Conservation (phyloP, 1,140 invertebrate species). For the Centruroides sculpturatus region DNA sequence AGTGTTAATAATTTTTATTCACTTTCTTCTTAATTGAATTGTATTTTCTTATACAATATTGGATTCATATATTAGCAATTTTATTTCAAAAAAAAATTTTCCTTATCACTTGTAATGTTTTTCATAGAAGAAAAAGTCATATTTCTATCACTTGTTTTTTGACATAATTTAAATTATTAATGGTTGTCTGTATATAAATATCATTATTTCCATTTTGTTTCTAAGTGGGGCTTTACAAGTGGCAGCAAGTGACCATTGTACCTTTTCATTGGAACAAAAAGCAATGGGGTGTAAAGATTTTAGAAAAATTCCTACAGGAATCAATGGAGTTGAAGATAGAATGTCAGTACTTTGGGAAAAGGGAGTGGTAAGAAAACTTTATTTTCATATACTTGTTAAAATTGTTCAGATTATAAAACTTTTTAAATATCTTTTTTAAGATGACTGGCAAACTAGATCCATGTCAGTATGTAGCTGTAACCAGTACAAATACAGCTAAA, state of each 20-base stretch:
- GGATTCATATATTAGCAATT: too few relatives aligned
- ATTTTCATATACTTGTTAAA: too few relatives aligned
- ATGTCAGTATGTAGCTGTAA: constrained; percentile 89
- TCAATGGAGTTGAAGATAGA: constrained; percentile 93
- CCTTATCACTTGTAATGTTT: too few relatives aligned
- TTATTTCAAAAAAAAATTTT: too few relatives aligned
- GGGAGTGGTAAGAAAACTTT: constrained; percentile 55
- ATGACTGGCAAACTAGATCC: constrained; percentile 69
- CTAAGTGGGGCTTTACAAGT: constrained; percentile 74
- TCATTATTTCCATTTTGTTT: neutral
- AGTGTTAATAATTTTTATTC: too few relatives aligned
- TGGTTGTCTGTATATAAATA: neutral
- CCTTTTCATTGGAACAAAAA: constrained; percentile 84
- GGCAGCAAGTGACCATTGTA: constrained; percentile 92
- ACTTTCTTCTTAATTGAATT: too few relatives aligned
- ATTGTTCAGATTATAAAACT: too few relatives aligned
- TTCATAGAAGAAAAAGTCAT: too few relatives aligned
- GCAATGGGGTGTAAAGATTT: constrained; percentile 77
- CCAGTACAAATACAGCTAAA: constrained; percentile 90
- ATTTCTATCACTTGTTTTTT: too few relatives aligned
- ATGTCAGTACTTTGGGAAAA: constrained; percentile 97
- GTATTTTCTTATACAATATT: too few relatives aligned
- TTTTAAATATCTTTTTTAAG: too few relatives aligned
- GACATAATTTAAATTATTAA: too few relatives aligned
- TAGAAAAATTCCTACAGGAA: constrained; percentile 91